phyloP scores from a whole-genome alignment of 2,888 invertebrate genomes.

The Cancer borealis region DNA sequence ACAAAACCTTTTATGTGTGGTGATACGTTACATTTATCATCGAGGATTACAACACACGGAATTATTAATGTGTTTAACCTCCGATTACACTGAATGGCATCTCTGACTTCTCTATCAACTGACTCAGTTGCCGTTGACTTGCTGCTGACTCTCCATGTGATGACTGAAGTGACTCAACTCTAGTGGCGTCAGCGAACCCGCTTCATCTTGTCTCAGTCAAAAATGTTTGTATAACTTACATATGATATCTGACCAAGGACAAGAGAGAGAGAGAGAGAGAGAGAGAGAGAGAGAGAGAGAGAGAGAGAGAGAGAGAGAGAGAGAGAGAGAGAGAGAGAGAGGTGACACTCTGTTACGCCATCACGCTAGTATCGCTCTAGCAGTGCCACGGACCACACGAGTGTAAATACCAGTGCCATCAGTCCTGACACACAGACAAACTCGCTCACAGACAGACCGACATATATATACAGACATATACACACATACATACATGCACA shows the following conservation, averaged over 20 bases:
- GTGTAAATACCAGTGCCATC: not conserved
- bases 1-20: no score
- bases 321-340: constrained; percentile 42
- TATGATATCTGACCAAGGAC: not conserved
- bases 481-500: not conserved
- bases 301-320: constrained; percentile 38
- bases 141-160: no score
- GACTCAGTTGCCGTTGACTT: no score
- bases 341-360: not conserved
- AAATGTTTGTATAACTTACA: not conserved
- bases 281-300: constrained; percentile 24
- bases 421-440: not conserved
- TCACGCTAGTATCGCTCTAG: not conserved
- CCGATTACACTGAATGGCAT: not conserved
- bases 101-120: no score
- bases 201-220: not conserved
- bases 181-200: not conserved
- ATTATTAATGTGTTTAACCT: no score
- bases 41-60: no score
- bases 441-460: not conserved
- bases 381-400: not conserved
- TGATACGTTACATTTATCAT: no score
- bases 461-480: not conserved
- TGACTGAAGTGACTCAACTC: not conserved
- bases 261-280: not conserved